Base-by-base conservation (phyloP, 2,113 vertebrate species). In the Prochilodus magdalenae region DNA sequence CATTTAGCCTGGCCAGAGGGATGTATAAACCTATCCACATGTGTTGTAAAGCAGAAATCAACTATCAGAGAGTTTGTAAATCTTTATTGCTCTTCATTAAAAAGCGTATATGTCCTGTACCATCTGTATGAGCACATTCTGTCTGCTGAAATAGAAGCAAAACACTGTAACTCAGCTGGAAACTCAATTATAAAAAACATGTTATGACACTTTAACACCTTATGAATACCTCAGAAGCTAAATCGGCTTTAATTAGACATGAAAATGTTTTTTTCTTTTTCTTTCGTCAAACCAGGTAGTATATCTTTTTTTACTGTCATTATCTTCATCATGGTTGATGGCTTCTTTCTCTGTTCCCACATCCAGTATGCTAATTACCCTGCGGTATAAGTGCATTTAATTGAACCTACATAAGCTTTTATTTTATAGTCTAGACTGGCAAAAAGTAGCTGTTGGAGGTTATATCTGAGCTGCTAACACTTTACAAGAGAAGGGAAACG, bases 291-390 rank as follows among this genome's bases (percentile, higher is more conserved):
- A 55, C 22, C 47, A 69, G 14, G 29, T 65, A 65, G 47, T 27
- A 6, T 3, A 36, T 15, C 24, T 53, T 7, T 44, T 36, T 8
- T 75, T 5, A 29, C 7, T 60, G 30, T 60, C 30, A 71, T 59
- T 70, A 57, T 70, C 77, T 79, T 40, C 33, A 79, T 79, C 57
- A 59, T 20, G 57, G 29, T 33, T 79, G 49, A 71, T 59, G 29
- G 59, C 51, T 13, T 29, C 11, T 27, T 8, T 70, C 30, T 59
- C 20, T 15, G 40, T 27, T 40, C 15, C 51, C 26, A 22, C 40
- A 44, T 57, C 24, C 10, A 59, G 12, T 55, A 16, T 53, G 36
- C 55, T 79, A 60, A 79, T 79, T 60, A 26, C 10, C 14, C n/a
- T 47, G 20, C 33, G 44, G 57, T 47, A 57, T 22, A n/a, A 57